A percentile compares a stretch with the other conserved stretches of the same genome.
phyloP scores from a whole-genome alignment of 2,888 invertebrate genomes.

The Camponotus fellah region DNA sequence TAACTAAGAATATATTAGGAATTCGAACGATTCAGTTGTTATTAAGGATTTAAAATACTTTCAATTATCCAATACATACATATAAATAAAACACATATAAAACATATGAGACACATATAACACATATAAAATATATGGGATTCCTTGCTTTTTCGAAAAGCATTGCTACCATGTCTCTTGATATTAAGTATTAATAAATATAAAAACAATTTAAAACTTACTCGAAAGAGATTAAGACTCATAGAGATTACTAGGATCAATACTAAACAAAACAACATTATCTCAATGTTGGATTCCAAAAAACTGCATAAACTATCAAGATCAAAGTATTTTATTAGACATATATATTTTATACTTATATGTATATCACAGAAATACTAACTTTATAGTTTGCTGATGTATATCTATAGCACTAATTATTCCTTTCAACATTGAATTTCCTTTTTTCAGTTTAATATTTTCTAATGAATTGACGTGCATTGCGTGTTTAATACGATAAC shows the following conservation, averaged over 20 bases:
- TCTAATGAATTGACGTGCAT: background rate
- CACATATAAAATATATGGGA: too few relatives aligned
- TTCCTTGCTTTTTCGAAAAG: too few relatives aligned
- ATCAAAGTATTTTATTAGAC: background rate
- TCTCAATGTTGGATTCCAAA: slow-evolving; percentile 6
- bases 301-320: background rate
- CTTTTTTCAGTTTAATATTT: background rate
- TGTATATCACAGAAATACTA: background rate
- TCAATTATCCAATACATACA: too few relatives aligned
- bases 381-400: slow-evolving; percentile 25
- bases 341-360: background rate
- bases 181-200: too few relatives aligned
- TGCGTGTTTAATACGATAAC: slow-evolving; percentile 17
- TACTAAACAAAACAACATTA: background rate
- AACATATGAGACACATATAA: too few relatives aligned
- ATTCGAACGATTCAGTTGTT: too few relatives aligned
- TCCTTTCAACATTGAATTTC: background rate
- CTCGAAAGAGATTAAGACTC: too few relatives aligned
- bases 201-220: too few relatives aligned
- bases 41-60: too few relatives aligned
- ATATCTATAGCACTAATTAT: background rate
- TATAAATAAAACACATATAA: too few relatives aligned
- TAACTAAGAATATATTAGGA: too few relatives aligned
- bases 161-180: background rate
- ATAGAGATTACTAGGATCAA: background rate